These are phyloP conservation scores for Liparis tanakae DNA, from an alignment of 2,797 vertebrate species.

Conservation along the genomic window DNA sequence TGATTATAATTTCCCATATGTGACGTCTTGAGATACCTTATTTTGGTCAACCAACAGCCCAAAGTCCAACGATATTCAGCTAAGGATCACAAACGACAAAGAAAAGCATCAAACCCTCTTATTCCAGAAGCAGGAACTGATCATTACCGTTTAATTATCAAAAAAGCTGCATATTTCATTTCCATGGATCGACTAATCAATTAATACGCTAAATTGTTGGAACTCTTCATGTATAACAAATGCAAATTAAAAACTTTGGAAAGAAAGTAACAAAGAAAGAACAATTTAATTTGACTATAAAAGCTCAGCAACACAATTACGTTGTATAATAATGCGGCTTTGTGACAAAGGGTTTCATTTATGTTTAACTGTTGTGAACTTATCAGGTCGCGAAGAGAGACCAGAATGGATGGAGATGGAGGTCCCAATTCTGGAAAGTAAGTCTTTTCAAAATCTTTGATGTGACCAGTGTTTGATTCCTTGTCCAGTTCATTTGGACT, in stretches of 20 bases:
- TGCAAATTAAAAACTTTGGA: too few relatives aligned
- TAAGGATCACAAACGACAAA: not conserved
- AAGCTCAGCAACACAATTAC: not conserved
- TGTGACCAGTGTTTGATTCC: not conserved
- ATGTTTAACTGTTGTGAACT: constrained; percentile 22
- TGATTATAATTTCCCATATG: too few relatives aligned
- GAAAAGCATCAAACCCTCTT: not conserved
- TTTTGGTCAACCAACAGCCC: not conserved
- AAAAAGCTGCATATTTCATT: not conserved
- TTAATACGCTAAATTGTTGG: not conserved
- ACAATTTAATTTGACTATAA: not conserved
- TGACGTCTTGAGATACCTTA: too few relatives aligned
- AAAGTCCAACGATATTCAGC: not conserved
- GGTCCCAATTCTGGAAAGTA: constrained; percentile 80
- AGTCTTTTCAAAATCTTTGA: constrained; percentile 20
- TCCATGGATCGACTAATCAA: not conserved
- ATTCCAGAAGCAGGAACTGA: not conserved
- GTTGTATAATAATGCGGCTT: not conserved
- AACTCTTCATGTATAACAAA: not conserved
- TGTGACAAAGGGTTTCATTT: constrained; percentile 5
- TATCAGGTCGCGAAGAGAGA: constrained; percentile 78
- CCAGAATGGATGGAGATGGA: constrained; percentile 71
- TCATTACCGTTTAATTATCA: not conserved
- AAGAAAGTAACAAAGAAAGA: not conserved
- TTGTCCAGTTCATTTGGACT: not conserved